Conservation (phyloP, 2,113 vertebrate species). For the Dunckerocampus dactyliophorus region DNA sequence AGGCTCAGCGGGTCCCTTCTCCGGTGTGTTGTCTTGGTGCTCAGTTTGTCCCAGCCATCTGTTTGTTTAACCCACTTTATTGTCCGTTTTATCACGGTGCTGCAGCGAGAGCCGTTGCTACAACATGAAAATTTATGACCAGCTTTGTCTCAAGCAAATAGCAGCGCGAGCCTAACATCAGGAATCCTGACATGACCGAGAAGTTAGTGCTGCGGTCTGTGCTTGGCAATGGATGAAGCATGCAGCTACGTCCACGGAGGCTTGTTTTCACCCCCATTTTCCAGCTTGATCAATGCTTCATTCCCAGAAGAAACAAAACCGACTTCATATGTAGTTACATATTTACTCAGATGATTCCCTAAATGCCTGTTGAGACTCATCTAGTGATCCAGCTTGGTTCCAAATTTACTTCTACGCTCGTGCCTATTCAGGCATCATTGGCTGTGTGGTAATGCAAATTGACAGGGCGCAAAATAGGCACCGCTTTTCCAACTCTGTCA, state of each 20-base stretch:
- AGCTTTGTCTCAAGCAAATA: conserved; percentile 49
- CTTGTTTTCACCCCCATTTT: conserved; percentile 14
- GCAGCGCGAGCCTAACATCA: conserved; percentile 23
- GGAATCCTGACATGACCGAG: conserved; percentile 4
- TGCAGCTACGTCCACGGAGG: too few relatives aligned
- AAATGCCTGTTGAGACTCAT: conserved; percentile 26
- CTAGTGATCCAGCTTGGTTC: conserved; percentile 31
- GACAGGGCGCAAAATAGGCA: conserved; percentile 46
- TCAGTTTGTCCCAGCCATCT: conserved; percentile 47
- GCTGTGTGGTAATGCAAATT: conserved; percentile 52
- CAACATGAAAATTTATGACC: conserved; percentile 58
- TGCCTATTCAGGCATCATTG: conserved; percentile 46
- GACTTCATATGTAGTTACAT: conserved; percentile 12
- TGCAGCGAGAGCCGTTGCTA: conserved; percentile 31
- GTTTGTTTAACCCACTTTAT: conserved; percentile 57
- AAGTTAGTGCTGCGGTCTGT: neutral
- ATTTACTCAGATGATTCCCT: conserved; percentile 5
- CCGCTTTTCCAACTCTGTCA: conserved; percentile 25
- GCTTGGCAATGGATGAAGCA: conserved; percentile 3
- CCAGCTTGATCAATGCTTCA: conserved; percentile 33
- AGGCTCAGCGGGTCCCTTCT: conserved; percentile 12
- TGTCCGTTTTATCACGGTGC: conserved; percentile 42
- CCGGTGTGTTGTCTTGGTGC: neutral
- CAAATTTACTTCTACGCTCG: conserved; percentile 6
- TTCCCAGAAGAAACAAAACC: neutral